Base-by-base conservation (phyloP, 2,888 invertebrate species). In the Caenorhabditis zanzibari region DNA sequence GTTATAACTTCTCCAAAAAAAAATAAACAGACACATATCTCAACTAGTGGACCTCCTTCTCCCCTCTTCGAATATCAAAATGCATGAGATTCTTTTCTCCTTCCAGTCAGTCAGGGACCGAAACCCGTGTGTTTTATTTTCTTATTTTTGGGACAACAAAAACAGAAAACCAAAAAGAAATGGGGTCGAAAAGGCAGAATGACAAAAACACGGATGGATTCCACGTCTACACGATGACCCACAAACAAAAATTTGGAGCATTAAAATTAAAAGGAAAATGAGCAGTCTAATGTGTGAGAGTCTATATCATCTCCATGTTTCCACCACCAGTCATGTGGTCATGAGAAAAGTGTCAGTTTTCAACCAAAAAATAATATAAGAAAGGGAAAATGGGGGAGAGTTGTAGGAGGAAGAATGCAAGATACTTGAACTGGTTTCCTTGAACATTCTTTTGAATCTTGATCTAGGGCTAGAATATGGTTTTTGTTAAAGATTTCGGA, bases 311-410 rank as follows among this genome's bases (percentile, higher is more conserved):
- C 19, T 19, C 47, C 47, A 41, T 61, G 61, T 61, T n/a, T 47
- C 47, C 47, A 38, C 10, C 38, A 38, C 38, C 38, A 38, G 68
- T 68, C 68, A 68, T 68, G 68, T 54, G 68, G 68, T 68, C 68
- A 68, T 68, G 68, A 68, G 68, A 68, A 68, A 54, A 52, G 68
- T 68, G 68, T 68, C 68, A 54, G 68, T 68, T 68, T 68, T 68
- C 68, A 54, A 54, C 5, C 5, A 47, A 66, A 52, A 66, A 66
- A 35, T 66, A 28, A 66, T 49, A 16, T 24, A 49, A 54, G 22
- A 41, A 41, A 32, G 22, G 19, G 14, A 32, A 19, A 32, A 16
- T 12, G 32, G 16, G 49, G 16, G 6, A 63, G 26, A 64, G 28
- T 52, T 16, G 58, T 22, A 32, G 26, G 22, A 58, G 26, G 38